Evolutionary conservation across 2,113 vertebrate genomes (phyloP).

Genomic region (Phyllostomus discolor): DNA sequence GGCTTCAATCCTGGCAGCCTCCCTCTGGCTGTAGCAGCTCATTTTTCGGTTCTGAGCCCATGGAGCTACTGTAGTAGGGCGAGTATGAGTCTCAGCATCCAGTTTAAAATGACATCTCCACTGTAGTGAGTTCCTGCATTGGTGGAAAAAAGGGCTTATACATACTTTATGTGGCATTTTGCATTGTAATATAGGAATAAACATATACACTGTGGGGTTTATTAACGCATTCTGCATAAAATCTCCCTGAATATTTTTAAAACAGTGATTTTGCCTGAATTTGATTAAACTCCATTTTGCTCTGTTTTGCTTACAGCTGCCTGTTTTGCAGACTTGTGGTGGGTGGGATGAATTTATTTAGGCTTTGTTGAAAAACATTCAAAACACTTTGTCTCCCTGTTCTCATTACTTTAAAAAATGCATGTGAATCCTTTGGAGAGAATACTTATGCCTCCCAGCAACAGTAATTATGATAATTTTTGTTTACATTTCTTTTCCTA

Average conservation of each 20-base stretch:
- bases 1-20: not conserved
- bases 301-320: conserved; percentile 53
- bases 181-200: not conserved
- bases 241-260: conserved; percentile 42
- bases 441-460: conserved; percentile 2
- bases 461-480: conserved; percentile 50
- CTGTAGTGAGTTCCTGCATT: not conserved
- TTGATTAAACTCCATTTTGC: conserved; percentile 62
- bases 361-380: conserved; percentile 63
- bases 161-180: not conserved
- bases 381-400: conserved; percentile 25
- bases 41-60: not conserved
- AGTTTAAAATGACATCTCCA: not conserved
- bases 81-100: not conserved
- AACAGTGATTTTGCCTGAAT: conserved; percentile 50
- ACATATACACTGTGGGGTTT: not conserved
- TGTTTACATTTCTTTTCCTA: not conserved
- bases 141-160: not conserved
- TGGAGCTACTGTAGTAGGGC: not conserved
- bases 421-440: conserved; percentile 34
- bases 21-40: not conserved
- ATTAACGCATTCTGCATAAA: conserved; percentile 17
- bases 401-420: conserved; percentile 36
- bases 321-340: conserved; percentile 51
- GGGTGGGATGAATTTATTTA: conserved; percentile 64